phyloP scores from a whole-genome alignment of 2,113 vertebrate species.

The Ceuthmochares aereus region DNA sequence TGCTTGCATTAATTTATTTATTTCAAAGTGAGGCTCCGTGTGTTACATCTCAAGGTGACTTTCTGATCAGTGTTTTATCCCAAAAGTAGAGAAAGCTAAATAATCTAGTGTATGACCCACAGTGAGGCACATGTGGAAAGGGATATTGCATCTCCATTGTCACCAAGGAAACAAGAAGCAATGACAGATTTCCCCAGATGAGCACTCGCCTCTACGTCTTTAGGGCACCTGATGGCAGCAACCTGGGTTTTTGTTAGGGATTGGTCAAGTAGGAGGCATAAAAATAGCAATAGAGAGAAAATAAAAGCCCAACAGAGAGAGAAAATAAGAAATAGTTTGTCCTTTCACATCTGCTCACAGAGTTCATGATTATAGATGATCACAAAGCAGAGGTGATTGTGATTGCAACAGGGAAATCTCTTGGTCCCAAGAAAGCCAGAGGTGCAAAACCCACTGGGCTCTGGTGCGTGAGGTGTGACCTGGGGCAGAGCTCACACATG shows the following conservation, averaged over 20 bases:
- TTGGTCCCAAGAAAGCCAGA: neutral
- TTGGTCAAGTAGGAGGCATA: neutral
- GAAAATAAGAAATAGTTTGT: neutral
- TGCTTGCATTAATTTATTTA: neutral
- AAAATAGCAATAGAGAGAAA: neutral
- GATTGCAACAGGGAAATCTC: neutral
- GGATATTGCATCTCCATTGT: neutral
- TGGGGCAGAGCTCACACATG: neutral
- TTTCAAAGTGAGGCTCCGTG: neutral
- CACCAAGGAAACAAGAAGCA: conserved; percentile 41
- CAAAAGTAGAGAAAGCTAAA: neutral
- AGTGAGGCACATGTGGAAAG: neutral
- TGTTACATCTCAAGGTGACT: neutral
- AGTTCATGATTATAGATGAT: too few relatives aligned
- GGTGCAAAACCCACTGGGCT: neutral
- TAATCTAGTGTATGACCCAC: neutral
- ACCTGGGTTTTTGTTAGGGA: neutral
- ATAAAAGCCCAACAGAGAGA: neutral
- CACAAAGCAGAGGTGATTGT: neutral
- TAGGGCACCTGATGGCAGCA: neutral
- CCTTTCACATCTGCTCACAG: neutral
- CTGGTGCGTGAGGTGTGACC: fast-evolving
- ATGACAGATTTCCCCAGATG: conserved; percentile 15
- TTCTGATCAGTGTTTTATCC: conserved; percentile 2
- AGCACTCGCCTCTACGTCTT: neutral